phyloP scores from a whole-genome alignment of 2,888 invertebrate species.

The Endotricha flammealis region DNA sequence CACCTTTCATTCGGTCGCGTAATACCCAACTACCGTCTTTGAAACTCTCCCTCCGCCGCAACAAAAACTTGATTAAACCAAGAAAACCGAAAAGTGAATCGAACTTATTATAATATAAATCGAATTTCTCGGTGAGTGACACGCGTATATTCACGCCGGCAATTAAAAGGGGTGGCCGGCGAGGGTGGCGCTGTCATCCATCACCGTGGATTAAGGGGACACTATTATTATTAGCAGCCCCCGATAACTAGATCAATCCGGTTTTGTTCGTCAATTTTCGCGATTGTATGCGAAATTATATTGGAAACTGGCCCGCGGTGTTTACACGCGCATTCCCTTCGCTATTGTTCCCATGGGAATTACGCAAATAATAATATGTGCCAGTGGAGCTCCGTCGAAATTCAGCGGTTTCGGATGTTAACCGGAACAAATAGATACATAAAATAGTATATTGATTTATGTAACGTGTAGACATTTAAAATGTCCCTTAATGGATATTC shows the following conservation, averaged over 20 bases:
- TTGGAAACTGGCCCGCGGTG: too few relatives aligned
- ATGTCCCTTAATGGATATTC: too few relatives aligned
- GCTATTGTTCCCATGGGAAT: too few relatives aligned
- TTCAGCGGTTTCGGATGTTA: too few relatives aligned
- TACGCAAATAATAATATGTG: too few relatives aligned
- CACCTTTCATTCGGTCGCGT: neutral
- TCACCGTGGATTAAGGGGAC: slow-evolving; percentile 65
- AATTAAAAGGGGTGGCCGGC: slow-evolving; percentile 71
- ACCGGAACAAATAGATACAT: too few relatives aligned
- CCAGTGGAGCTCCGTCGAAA: too few relatives aligned
- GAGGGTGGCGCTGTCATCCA: slow-evolving; percentile 55
- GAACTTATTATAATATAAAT: slow-evolving; percentile 76
- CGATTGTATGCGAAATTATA: slow-evolving; percentile 7
- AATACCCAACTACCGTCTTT: neutral
- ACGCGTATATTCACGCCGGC: slow-evolving; percentile 55
- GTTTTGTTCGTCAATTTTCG: slow-evolving; percentile 57
- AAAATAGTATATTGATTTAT: too few relatives aligned
- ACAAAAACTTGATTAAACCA: slow-evolving; percentile 10
- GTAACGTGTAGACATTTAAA: too few relatives aligned
- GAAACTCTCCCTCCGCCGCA: neutral
- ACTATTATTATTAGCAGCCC: slow-evolving; percentile 67
- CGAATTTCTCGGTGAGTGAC: slow-evolving; percentile 62
- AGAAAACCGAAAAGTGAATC: slow-evolving; percentile 15
- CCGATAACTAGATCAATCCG: slow-evolving; percentile 64
- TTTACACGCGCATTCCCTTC: too few relatives aligned